Evolutionary conservation across 2,797 vertebrate genomes (phyloP), one percentile per base, ranked within the genome.

Genomic region (Epinephelus malabaricus): DNA sequence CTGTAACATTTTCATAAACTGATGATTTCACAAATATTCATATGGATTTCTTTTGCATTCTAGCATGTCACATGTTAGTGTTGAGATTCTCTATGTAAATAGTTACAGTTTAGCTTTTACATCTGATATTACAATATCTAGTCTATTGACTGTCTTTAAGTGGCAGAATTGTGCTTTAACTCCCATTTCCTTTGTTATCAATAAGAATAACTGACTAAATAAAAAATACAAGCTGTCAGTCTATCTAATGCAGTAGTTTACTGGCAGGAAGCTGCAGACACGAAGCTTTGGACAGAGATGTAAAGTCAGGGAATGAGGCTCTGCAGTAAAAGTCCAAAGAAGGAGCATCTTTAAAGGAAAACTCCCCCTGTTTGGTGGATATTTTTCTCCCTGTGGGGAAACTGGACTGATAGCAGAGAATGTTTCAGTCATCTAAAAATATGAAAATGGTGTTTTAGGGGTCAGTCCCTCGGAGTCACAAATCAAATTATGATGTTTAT

Each of bases 151-250:
- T 93, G 95, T 95, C 96, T 95, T 96, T 96, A 96, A 97, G 97
- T 97, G 97, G 97, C 96, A 96, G 96, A 95, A 97, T 99, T 99
- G 98, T 99, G 98, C 98, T 99, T 99, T 97, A 96, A 97, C 96
- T 97, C 96, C 96, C 96, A 93, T 96, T 91, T 97, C 95, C 97
- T 88, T 96, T 96, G 96, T 96, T 96, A 96, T 97, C 96, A 95
- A 96, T 96, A 95, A 96, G 95, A 94, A 96, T 94, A 96, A 96
- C 86, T 94, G 95, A 96, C 94, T 95, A 95, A 94, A 96, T 88
- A 95, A 78, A 84, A 97, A 93, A 95, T 86, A 96, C 96, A 97
- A 97, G 94, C 97, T 95, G 97, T 96, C 95, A 96, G 96, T 97
- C 96, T 97, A 97, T 97, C 93, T 94, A 96, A 97, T 96, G 97